Evolutionary conservation across 2,888 invertebrate species (phyloP).

Genomic region (Calameuta filiformis): DNA sequence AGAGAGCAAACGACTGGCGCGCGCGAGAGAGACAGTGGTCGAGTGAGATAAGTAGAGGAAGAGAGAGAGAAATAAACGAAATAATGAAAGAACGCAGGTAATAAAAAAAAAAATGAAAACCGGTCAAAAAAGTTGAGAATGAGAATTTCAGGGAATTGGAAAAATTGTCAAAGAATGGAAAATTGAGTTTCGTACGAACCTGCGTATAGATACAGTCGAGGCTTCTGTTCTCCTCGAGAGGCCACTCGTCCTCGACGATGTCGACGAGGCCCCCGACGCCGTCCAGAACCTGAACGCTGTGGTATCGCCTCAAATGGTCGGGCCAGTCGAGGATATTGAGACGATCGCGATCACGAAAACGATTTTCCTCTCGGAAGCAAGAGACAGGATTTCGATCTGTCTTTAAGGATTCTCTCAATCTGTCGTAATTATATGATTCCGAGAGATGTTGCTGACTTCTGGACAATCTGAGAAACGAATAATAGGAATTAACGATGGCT

Average conservation of each 20-base stretch:
- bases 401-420: conserved; percentile 41
- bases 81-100: too few species aligned
- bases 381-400: conserved; percentile 43
- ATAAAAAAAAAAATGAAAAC: too few species aligned
- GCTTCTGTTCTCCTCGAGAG: conserved; percentile 56
- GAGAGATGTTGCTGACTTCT: conserved; percentile 62
- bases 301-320: conserved; percentile 53
- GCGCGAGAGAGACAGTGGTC: neutral
- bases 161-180: too few species aligned
- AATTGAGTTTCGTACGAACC: conserved; percentile 34
- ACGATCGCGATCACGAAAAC: conserved; percentile 45
- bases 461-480: conserved; percentile 47
- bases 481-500: neutral
- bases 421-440: conserved; percentile 51
- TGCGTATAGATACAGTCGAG: conserved; percentile 62
- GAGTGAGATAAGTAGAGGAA: too few species aligned
- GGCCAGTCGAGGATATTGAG: conserved; percentile 63
- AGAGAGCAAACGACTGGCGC: neutral
- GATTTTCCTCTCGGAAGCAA: conserved; percentile 26
- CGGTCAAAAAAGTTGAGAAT: too few species aligned
- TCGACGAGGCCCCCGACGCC: conserved; percentile 62
- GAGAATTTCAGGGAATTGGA: too few species aligned
- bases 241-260: conserved; percentile 61
- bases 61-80: too few species aligned
- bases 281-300: conserved; percentile 60